Conservation (phyloP, 2,113 vertebrate genomes). For the Motacilla tschutschensis region DNA sequence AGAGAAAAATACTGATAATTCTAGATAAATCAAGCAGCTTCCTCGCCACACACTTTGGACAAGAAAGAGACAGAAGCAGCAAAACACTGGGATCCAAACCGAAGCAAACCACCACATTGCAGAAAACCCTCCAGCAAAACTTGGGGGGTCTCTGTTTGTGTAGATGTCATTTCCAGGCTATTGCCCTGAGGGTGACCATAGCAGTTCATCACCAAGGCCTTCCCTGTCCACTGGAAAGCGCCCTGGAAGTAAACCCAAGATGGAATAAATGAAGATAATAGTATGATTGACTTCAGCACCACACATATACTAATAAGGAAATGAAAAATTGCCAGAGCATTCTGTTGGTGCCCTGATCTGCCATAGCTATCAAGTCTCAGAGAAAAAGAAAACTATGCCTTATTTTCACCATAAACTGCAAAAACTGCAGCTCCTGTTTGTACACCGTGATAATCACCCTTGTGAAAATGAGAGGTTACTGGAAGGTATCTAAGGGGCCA, state of each 20-base stretch:
- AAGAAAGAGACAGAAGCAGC: background rate
- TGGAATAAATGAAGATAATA: background rate
- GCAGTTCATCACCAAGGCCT: background rate
- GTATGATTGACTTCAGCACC: background rate
- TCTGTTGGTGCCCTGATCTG: background rate
- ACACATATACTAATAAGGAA: background rate
- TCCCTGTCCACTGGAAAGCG: background rate
- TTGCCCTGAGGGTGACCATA: background rate
- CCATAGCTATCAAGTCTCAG: background rate
- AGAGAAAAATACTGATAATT: background rate
- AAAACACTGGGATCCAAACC: background rate
- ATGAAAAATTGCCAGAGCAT: background rate
- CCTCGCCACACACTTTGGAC: fast-evolving
- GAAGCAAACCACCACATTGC: fast-evolving
- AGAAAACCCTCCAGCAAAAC: background rate
- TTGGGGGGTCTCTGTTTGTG: background rate
- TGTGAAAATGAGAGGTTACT: background rate
- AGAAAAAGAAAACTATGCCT: background rate
- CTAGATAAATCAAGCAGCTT: background rate
- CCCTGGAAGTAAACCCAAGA: background rate
- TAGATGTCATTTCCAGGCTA: background rate
- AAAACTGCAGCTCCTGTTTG: background rate
- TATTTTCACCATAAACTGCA: background rate
- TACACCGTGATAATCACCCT: background rate
- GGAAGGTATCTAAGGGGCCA: background rate